Evolutionary conservation across 2,888 invertebrate species (phyloP).

Genomic region (Cyaniris semiargus): DNA sequence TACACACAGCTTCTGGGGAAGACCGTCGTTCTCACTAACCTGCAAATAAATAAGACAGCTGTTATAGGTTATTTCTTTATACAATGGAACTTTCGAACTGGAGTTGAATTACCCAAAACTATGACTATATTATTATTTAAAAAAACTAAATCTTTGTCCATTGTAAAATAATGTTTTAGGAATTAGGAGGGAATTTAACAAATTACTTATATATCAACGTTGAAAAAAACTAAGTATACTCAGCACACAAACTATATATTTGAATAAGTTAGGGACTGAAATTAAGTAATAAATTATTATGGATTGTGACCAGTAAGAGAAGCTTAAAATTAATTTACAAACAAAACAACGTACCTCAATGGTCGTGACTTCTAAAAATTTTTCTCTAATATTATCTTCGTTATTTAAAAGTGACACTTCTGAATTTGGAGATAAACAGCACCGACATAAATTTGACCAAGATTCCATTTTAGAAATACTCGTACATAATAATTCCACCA

Average conservation of each 20-base stretch:
- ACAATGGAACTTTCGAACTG: background rate
- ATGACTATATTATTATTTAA: background rate
- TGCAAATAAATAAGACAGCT: slow-evolving; percentile 50
- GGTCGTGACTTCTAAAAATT: slow-evolving; percentile 68
- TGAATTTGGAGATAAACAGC: slow-evolving; percentile 69
- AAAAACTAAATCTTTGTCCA: background rate
- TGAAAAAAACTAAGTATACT: background rate
- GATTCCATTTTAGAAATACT: slow-evolving; percentile 64
- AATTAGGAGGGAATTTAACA: background rate
- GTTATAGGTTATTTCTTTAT: background rate
- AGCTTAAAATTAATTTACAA: slow-evolving; percentile 26
- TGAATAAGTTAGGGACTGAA: background rate
- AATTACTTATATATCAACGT: background rate
- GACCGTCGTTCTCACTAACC: slow-evolving; percentile 64
- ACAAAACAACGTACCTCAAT: slow-evolving; percentile 56
- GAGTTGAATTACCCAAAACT: background rate
- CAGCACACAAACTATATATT: background rate
- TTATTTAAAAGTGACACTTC: slow-evolving; percentile 67
- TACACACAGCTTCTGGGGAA: slow-evolving; percentile 69
- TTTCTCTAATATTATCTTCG: slow-evolving; percentile 58
- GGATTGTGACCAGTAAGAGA: background rate
- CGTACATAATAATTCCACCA: slow-evolving; percentile 56
- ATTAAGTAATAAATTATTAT: background rate
- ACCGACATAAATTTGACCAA: slow-evolving; percentile 72
- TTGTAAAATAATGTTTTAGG: too few species aligned